Conservation (phyloP, 2,113 vertebrate species). For the Trogon melanurus region DNA sequence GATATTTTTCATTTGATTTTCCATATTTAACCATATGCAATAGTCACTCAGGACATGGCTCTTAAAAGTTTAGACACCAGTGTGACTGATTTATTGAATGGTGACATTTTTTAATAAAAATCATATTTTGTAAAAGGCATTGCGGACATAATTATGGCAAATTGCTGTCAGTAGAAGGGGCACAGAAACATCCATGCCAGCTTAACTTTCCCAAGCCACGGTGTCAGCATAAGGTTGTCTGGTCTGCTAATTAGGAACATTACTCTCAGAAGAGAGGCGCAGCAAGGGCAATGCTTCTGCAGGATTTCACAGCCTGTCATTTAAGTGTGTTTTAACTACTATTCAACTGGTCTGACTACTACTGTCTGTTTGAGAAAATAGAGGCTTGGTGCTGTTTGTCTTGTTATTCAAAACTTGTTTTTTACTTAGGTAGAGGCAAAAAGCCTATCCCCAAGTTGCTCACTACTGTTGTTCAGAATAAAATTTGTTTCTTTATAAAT, state of each 20-base stretch:
- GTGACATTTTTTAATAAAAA: constrained; percentile 27
- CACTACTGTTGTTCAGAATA: background rate
- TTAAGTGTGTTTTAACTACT: background rate
- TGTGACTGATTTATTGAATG: background rate
- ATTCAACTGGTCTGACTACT: background rate
- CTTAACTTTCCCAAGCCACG: background rate
- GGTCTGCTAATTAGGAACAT: background rate
- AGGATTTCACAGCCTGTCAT: background rate
- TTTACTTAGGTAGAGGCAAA: background rate
- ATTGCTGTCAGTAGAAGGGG: background rate
- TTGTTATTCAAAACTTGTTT: background rate
- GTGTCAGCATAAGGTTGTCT: background rate
- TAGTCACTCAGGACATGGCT: background rate
- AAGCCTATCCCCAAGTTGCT: background rate
- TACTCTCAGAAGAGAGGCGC: background rate
- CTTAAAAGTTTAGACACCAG: background rate
- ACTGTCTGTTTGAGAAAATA: background rate
- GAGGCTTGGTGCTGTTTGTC: background rate
- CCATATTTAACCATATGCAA: background rate
- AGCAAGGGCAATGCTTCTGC: background rate
- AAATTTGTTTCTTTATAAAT: background rate
- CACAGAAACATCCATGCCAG: background rate
- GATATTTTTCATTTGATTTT: background rate
- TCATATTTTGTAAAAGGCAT: background rate
- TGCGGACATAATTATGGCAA: background rate